A percentile compares a stretch with the other conserved stretches of the same genome.
These are phyloP conservation scores for Donacobius atricapilla DNA, from an alignment of 2,113 vertebrate genomes.

Conservation along the genomic window DNA sequence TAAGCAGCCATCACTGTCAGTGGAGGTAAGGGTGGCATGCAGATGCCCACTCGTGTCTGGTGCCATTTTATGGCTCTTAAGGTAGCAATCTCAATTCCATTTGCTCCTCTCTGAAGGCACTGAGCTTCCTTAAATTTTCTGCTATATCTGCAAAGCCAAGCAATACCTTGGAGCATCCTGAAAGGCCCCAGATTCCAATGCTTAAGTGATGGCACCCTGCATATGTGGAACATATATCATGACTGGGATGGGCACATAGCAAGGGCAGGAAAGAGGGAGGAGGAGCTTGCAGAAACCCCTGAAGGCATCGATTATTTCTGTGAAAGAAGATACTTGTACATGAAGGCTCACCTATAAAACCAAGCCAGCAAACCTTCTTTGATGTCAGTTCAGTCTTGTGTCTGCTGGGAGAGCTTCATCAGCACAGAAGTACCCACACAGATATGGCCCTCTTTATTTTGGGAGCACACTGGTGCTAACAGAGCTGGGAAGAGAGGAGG, in stretches of 20 bases:
- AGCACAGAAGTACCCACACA: background rate
- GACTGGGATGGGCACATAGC: background rate
- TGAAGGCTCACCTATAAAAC: background rate
- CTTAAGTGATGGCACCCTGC: background rate
- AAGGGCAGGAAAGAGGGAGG: background rate
- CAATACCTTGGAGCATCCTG: background rate
- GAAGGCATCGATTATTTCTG: background rate
- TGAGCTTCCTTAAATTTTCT: background rate
- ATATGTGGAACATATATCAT: background rate
- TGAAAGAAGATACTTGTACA: background rate
- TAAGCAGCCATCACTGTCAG: background rate
- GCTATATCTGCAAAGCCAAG: background rate
- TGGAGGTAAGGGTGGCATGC: background rate
- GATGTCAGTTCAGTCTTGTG: background rate
- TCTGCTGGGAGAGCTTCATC: background rate
- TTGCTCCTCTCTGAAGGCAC: background rate
- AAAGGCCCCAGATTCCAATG: background rate
- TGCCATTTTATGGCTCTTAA: background rate
- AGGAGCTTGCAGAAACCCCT: background rate
- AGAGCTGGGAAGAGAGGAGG: background rate
- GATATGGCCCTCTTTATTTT: background rate
- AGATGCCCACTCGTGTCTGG: background rate
- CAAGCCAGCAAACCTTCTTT: background rate
- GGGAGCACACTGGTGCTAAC: background rate
- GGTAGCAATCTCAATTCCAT: background rate